Evolutionary conservation across 2,113 vertebrate species (phyloP).

Genomic region (Candoia aspera): DNA sequence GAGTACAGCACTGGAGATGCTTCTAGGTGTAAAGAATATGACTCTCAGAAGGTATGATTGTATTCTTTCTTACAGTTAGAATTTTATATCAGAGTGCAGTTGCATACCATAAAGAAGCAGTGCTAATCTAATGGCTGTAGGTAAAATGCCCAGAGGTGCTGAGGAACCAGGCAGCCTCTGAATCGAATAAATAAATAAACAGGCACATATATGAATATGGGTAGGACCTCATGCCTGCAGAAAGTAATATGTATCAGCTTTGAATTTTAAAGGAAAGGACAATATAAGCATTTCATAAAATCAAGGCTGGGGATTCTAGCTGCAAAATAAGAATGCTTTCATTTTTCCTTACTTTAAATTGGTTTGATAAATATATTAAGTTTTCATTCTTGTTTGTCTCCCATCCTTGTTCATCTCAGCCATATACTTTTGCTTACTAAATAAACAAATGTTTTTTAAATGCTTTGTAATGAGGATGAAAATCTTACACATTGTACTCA

Average conservation of each 20-base stretch:
- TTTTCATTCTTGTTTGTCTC: neutral
- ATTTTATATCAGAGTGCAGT: neutral
- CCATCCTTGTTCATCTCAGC: neutral
- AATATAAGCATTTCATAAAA: neutral
- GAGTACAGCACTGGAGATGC: neutral
- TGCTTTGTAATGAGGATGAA: neutral
- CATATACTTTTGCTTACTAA: neutral
- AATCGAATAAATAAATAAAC: neutral
- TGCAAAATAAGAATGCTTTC: neutral
- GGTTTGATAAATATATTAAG: neutral
- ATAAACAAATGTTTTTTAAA: neutral
- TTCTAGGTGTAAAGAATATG: neutral
- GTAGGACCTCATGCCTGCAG: neutral
- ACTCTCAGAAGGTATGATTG: neutral
- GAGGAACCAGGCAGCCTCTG: neutral
- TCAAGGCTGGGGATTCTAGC: neutral
- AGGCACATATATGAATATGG: neutral
- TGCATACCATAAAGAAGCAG: neutral
- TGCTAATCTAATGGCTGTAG: neutral
- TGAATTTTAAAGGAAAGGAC: neutral
- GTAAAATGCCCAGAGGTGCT: neutral
- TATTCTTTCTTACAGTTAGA: neutral
- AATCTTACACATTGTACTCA: neutral
- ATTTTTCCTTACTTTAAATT: neutral
- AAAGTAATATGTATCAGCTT: neutral